phyloP scores from a whole-genome alignment of 2,888 invertebrate genomes.

The Pharmacophagus antenor region DNA sequence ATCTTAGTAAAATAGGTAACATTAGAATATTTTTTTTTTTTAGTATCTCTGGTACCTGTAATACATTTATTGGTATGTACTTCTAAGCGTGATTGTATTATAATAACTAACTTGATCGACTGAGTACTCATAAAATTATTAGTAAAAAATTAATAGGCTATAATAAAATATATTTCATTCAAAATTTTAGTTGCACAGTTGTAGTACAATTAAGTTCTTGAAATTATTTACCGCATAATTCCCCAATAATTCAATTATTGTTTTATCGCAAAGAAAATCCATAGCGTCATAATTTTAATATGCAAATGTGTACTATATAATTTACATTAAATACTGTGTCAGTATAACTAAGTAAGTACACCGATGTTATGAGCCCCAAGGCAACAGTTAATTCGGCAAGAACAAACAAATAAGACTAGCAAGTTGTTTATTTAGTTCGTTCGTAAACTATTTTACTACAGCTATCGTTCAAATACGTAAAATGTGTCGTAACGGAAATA shows the following conservation, averaged over 20 bases:
- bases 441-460: constrained; percentile 25
- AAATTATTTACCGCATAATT: too few relatives aligned
- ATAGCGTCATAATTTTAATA: not conserved
- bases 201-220: too few relatives aligned
- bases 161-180: too few relatives aligned
- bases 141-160: too few relatives aligned
- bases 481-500: constrained; percentile 6
- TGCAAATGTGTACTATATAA: not conserved
- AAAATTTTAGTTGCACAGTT: too few relatives aligned
- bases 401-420: not conserved
- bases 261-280: not conserved
- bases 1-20: too few relatives aligned
- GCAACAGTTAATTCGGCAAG: not conserved
- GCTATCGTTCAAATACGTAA: constrained; percentile 9
- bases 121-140: too few relatives aligned
- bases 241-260: not conserved
- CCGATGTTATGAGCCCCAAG: not conserved
- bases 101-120: too few relatives aligned
- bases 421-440: constrained; percentile 5
- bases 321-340: not conserved
- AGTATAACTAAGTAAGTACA: not conserved
- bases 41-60: too few relatives aligned
- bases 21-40: too few relatives aligned
- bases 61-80: too few relatives aligned
- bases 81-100: too few relatives aligned